Conservation (phyloP, 2,113 vertebrate genomes). For the Syngnathus typhle region DNA sequence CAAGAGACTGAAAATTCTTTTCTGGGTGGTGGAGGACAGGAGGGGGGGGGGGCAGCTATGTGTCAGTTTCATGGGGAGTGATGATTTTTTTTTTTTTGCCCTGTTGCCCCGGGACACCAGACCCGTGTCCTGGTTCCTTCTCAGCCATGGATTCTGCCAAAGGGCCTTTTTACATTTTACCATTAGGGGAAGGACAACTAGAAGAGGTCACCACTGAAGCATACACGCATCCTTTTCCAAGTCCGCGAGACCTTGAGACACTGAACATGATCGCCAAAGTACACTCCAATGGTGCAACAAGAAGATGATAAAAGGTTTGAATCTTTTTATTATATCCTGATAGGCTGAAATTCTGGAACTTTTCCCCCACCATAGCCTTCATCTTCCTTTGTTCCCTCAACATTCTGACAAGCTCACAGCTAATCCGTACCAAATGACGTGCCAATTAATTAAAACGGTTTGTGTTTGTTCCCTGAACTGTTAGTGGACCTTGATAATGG, state of each 20-base stretch:
- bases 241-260: conserved; percentile 23
- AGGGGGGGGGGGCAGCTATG: conserved; percentile 11
- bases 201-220: conserved; percentile 24
- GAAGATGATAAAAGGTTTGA: too few species aligned
- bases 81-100: conserved; percentile 44
- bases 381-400: conserved; percentile 27
- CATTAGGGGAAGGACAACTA: conserved; percentile 25
- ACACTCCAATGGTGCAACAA: not conserved
- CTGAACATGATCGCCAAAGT: not conserved
- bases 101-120: conserved; percentile 48
- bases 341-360: not conserved
- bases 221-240: conserved; percentile 11
- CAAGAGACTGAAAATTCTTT: conserved; percentile 7
- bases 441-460: conserved; percentile 63
- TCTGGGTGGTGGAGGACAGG: not conserved
- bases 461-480: conserved; percentile 53
- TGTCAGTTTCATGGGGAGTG: conserved; percentile 30
- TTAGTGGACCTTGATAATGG: conserved; percentile 55
- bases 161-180: conserved; percentile 38
- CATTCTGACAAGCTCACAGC: conserved; percentile 31
- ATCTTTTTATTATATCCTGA: too few species aligned
- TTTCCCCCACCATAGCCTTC: conserved; percentile 44
- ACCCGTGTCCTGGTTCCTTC: conserved; percentile 19
- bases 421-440: conserved; percentile 26
- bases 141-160: conserved; percentile 35